Evolutionary conservation across 2,797 vertebrate genomes (phyloP).

Genomic region (Anabacerthia variegaticeps): DNA sequence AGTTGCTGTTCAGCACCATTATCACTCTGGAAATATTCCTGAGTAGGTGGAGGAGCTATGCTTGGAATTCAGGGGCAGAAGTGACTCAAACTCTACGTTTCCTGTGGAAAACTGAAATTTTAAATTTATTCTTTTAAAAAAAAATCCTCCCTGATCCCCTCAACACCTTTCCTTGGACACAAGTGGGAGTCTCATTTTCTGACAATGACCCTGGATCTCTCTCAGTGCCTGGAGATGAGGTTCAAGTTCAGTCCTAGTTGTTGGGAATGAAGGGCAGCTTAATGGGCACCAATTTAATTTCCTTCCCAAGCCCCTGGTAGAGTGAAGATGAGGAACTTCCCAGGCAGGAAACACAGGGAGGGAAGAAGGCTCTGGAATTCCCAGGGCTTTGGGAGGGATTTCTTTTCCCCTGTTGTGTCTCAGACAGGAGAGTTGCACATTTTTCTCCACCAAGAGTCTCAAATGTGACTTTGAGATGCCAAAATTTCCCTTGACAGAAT

Average conservation of each 20-base stretch:
- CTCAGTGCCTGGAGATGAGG: neutral
- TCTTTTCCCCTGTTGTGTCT: neutral
- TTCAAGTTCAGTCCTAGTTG: neutral
- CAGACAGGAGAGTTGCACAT: neutral
- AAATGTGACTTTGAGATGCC: neutral
- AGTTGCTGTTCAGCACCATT: neutral
- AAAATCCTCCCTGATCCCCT: neutral
- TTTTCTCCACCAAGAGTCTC: neutral
- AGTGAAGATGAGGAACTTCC: neutral
- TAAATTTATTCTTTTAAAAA: neutral
- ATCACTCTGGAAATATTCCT: conserved; percentile 50
- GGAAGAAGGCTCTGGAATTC: neutral
- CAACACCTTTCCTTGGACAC: neutral
- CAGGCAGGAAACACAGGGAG: neutral
- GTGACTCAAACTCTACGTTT: conserved; percentile 27
- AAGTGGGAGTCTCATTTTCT: neutral
- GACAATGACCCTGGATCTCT: neutral
- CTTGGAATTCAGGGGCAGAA: conserved; percentile 49
- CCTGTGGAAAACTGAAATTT: neutral
- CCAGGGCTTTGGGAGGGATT: neutral
- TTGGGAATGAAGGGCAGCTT: neutral
- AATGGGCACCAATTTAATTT: neutral
- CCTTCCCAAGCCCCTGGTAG: neutral
- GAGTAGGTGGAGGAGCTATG: conserved; percentile 47
- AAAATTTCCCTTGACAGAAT: neutral